These are phyloP conservation scores for Rhingia rostrata DNA, from an alignment of 2,888 invertebrate species.

Conservation along the genomic window DNA sequence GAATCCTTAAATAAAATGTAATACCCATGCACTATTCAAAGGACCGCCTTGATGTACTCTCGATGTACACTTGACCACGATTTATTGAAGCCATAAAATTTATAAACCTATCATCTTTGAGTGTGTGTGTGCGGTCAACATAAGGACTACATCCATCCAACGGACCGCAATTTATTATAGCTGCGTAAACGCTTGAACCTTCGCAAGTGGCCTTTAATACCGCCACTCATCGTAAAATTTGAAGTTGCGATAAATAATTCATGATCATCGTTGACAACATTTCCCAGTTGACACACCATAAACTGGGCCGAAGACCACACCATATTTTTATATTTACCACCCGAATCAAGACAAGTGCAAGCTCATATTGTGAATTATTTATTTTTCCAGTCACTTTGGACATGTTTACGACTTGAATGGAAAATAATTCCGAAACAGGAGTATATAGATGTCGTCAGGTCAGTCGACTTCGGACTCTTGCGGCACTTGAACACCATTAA, in stretches of 20 bases:
- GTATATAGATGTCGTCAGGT: neutral
- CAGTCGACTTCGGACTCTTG: constrained; percentile 6
- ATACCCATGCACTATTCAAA: neutral
- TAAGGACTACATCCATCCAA: neutral
- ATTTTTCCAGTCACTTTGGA: neutral
- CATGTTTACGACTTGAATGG: neutral
- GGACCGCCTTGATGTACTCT: constrained; percentile 6
- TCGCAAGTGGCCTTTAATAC: constrained; percentile 42
- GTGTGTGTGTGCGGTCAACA: neutral
- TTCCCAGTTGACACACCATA: constrained; percentile 24
- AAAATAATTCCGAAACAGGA: neutral
- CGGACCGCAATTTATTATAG: constrained; percentile 35
- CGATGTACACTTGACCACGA: constrained; percentile 36
- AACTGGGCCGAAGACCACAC: neutral
- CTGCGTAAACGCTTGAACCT: constrained; percentile 49
- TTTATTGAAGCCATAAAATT: constrained; percentile 55
- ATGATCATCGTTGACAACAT: constrained; percentile 21
- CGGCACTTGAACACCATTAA: constrained; percentile 41
- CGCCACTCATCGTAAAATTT: constrained; percentile 27
- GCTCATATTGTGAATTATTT: constrained; percentile 6
- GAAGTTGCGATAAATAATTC: constrained; percentile 43
- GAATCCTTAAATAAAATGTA: too few relatives aligned
- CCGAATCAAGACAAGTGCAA: constrained; percentile 5
- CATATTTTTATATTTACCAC: constrained; percentile 8
- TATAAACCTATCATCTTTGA: constrained; percentile 30